These are phyloP conservation scores for Pedetes capensis DNA, from an alignment of 2,113 vertebrate species.

Conservation along the genomic window DNA sequence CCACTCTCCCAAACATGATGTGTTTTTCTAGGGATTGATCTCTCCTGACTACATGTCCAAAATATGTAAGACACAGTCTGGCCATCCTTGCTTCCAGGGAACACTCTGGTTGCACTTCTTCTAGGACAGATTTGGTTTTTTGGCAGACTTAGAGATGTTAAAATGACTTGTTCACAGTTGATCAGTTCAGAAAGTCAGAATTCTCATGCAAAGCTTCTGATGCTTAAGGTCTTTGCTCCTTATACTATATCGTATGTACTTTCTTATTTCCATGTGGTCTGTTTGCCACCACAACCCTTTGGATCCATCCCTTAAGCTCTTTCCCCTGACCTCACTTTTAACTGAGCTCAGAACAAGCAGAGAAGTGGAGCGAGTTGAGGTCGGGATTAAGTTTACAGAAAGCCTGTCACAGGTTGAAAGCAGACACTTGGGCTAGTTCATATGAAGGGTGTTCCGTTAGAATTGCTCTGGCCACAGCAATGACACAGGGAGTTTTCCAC, in stretches of 20 bases:
- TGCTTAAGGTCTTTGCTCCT: not conserved
- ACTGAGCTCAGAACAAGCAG: not conserved
- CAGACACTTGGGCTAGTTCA: not conserved
- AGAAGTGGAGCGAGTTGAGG: not conserved
- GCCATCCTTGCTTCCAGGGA: too few species aligned
- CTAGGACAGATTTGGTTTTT: too few species aligned
- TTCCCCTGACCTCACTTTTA: not conserved
- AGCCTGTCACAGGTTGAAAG: not conserved
- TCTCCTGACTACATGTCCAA: too few species aligned
- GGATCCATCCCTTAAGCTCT: not conserved
- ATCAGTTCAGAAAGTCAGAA: not conserved
- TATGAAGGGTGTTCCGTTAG: not conserved
- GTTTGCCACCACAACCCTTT: not conserved
- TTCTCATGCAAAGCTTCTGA: not conserved
- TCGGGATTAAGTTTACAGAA: not conserved
- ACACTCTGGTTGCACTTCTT: too few species aligned
- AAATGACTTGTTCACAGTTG: not conserved
- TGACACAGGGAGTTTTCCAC: not conserved
- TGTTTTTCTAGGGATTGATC: too few species aligned
- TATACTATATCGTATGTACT: not conserved
- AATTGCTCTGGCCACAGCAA: not conserved
- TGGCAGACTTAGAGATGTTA: not conserved
- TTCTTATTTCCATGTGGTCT: not conserved
- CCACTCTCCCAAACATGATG: too few species aligned
- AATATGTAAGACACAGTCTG: too few species aligned